Evolutionary conservation across 2,797 vertebrate species (phyloP).

Genomic region (Ciconia nigra): DNA sequence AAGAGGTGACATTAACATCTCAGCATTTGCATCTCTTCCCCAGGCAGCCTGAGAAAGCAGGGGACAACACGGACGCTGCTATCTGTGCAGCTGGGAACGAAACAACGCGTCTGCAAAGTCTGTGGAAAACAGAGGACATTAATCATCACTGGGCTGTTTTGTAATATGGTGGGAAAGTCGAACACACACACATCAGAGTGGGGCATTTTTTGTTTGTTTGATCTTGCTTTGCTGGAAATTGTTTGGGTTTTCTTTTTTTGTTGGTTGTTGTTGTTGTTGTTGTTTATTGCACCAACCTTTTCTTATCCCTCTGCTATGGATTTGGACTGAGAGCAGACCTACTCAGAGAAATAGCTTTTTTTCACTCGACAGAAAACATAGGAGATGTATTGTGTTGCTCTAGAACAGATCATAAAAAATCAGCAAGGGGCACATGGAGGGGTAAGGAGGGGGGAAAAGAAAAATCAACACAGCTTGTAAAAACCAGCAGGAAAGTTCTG

Average conservation of each 20-base stretch:
- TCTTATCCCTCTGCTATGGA: background rate
- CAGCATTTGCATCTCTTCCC: background rate
- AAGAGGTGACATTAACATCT: background rate
- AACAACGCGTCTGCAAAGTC: background rate
- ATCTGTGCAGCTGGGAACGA: background rate
- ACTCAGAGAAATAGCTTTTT: background rate
- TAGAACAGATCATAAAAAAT: slow-evolving; percentile 11
- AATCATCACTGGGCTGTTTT: background rate
- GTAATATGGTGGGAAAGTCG: background rate
- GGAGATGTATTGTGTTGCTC: background rate
- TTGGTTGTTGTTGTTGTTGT: background rate
- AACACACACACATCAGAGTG: background rate
- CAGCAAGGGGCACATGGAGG: slow-evolving; percentile 16
- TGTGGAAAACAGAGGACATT: background rate
- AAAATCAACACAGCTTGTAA: slow-evolving; percentile 46
- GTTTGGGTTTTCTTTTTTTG: background rate
- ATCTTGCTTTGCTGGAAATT: background rate
- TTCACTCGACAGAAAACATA: background rate
- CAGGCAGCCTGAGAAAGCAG: background rate
- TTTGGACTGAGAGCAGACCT: background rate
- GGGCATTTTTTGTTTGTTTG: background rate
- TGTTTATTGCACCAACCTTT: background rate
- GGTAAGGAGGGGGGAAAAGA: slow-evolving; percentile 13
- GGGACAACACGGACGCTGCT: accelerated
- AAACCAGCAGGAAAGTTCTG: slow-evolving; percentile 52